Percentiles rank a stretch among this genome's conserved stretches.
phyloP scores from a whole-genome alignment of 1,140 invertebrate species.

The Plutomurus gul region DNA sequence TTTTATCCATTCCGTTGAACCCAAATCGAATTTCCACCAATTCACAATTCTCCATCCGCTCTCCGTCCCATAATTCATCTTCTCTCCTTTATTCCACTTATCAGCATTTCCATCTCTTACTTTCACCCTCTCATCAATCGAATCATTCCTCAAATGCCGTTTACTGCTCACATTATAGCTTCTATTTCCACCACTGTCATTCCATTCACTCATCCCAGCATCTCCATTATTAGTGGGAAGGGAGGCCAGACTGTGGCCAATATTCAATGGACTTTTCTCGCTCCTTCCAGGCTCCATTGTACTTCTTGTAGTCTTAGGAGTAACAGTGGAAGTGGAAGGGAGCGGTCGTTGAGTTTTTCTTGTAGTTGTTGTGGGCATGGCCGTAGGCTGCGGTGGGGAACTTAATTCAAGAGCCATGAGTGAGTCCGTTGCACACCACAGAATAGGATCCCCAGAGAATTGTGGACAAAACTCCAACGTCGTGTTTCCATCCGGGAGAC shows the following conservation, averaged over 20 bases:
- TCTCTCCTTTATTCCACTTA: neutral
- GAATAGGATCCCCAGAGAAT: constrained; percentile 40
- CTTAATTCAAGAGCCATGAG: constrained; percentile 45
- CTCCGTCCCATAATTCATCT: neutral
- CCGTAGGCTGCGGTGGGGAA: neutral
- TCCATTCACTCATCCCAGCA: too few relatives aligned
- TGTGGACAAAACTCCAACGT: constrained; percentile 52
- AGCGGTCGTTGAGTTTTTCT: neutral
- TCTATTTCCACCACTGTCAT: neutral
- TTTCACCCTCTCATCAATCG: neutral
- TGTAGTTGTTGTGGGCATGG: neutral
- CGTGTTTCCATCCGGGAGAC: constrained; percentile 47
- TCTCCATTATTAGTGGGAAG: too few relatives aligned
- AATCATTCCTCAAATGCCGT: too few relatives aligned
- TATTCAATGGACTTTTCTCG: too few relatives aligned
- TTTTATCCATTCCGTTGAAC: constrained; percentile 49
- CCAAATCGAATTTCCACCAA: constrained; percentile 53
- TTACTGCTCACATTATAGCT: too few relatives aligned
- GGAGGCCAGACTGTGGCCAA: too few relatives aligned
- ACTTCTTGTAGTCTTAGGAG: too few relatives aligned
- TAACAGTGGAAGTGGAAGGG: too few relatives aligned
- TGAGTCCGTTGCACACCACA: constrained; percentile 45
- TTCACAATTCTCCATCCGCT: constrained; percentile 20
- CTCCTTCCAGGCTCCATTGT: too few relatives aligned
- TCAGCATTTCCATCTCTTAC: neutral